Percentiles rank a stretch among this genome's conserved stretches.
Conservation (phyloP, 2,113 vertebrate species). For the Bambusicola thoracicus region DNA sequence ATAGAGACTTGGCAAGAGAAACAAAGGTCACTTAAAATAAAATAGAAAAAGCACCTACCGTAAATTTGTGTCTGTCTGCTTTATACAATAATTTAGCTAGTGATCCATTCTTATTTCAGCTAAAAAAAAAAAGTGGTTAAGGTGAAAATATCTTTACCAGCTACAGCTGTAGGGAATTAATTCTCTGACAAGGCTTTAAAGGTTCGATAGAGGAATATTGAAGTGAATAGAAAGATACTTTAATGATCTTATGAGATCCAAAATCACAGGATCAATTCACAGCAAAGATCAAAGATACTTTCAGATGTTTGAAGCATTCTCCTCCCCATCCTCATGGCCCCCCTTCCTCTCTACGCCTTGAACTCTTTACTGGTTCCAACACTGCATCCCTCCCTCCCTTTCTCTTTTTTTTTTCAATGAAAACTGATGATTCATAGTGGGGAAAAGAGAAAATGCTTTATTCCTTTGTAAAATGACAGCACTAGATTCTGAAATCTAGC, state of each 20-base stretch:
- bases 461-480: conserved; percentile 16
- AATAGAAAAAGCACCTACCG: not conserved
- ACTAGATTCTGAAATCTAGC: not conserved
- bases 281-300: conserved; percentile 12
- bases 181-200: not conserved
- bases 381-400: not conserved
- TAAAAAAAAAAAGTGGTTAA: not conserved
- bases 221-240: not conserved
- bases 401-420: not conserved
- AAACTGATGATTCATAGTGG: conserved; percentile 16
- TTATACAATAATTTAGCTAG: not conserved
- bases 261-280: conserved; percentile 18
- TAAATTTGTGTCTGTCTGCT: not conserved
- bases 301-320: not conserved
- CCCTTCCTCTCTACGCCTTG: not conserved
- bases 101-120: not conserved
- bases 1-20: not conserved
- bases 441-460: not conserved
- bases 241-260: not conserved
- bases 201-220: not conserved
- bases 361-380: not conserved
- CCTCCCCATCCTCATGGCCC: not conserved
- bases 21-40: not conserved
- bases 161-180: not conserved
- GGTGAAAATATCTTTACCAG: not conserved